Evolutionary conservation across 1,140 invertebrate genomes (phyloP).

Genomic region (Euura saliciscinereae): DNA sequence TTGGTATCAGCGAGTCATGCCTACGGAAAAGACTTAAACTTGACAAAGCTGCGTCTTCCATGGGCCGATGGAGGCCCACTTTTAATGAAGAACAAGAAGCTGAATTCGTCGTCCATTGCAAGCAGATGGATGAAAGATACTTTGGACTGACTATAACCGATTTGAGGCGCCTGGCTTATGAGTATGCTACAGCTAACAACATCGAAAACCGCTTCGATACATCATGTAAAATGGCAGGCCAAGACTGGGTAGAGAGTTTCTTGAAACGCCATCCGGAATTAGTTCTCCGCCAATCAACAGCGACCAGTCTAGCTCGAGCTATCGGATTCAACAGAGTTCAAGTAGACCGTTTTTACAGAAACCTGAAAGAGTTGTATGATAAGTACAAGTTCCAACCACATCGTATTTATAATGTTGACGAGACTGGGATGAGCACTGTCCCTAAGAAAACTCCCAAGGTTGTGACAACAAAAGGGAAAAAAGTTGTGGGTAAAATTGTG

Average conservation of each 20-base stretch:
- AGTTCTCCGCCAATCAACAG: constrained; percentile 37
- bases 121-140: constrained; percentile 28
- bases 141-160: constrained; percentile 36
- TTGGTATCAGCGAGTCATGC: constrained; percentile 15
- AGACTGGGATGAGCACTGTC: constrained; percentile 57
- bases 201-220: constrained; percentile 18
- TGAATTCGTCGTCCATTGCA: constrained; percentile 28
- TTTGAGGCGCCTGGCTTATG: constrained; percentile 33
- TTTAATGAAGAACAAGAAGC: constrained; percentile 25
- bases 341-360: constrained; percentile 42
- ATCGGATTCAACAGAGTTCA: constrained; percentile 41
- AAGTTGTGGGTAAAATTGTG: constrained; percentile 47
- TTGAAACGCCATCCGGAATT: constrained; percentile 26
- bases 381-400: constrained; percentile 40
- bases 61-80: constrained; percentile 14
- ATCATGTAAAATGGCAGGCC: constrained; percentile 29
- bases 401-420: constrained; percentile 53
- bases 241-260: constrained; percentile 33
- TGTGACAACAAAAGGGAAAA: constrained; percentile 45
- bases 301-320: constrained; percentile 37
- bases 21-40: constrained; percentile 20
- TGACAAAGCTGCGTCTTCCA: constrained; percentile 7
- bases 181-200: constrained; percentile 32
- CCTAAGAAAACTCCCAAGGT: constrained; percentile 47
- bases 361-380: constrained; percentile 34